Evolutionary conservation across 2,888 invertebrate genomes (phyloP).

Genomic region (Cylindroiulus punctatus): DNA sequence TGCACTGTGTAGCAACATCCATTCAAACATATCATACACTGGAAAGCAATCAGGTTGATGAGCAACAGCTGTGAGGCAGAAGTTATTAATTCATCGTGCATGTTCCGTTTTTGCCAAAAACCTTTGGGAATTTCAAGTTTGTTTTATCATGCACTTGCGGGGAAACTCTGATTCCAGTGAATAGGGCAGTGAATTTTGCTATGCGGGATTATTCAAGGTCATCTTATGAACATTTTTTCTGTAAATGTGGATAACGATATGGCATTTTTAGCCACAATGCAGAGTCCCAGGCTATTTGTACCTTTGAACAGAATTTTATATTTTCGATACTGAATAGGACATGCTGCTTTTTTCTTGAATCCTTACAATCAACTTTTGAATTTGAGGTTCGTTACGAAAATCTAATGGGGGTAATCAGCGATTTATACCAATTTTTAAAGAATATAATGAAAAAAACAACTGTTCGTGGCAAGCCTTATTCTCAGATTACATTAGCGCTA

Average conservation of each 20-base stretch:
- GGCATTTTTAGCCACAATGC: background rate
- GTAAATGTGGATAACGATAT: background rate
- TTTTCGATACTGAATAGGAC: background rate
- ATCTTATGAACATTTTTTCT: background rate
- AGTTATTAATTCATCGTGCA: slow-evolving; percentile 17
- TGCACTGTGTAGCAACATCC: slow-evolving; percentile 16
- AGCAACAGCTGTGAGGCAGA: background rate
- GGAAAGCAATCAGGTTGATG: slow-evolving; percentile 15
- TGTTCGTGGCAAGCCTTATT: background rate
- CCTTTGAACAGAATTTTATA: background rate
- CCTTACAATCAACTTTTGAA: slow-evolving; percentile 3
- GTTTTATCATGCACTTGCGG: background rate
- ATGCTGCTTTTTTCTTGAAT: background rate
- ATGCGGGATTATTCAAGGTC: background rate
- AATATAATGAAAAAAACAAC: too few relatives aligned
- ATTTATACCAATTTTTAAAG: too few relatives aligned
- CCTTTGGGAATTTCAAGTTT: background rate
- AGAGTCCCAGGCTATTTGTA: slow-evolving; percentile 21
- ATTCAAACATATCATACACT: slow-evolving; percentile 35
- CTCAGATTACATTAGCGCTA: background rate
- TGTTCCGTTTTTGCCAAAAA: background rate
- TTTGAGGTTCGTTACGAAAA: background rate
- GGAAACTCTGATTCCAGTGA: background rate
- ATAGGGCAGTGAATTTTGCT: background rate
- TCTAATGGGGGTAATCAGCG: background rate